These are phyloP conservation scores for Mastomys coucha DNA, from an alignment of 2,113 vertebrate species.

Conservation along the genomic window DNA sequence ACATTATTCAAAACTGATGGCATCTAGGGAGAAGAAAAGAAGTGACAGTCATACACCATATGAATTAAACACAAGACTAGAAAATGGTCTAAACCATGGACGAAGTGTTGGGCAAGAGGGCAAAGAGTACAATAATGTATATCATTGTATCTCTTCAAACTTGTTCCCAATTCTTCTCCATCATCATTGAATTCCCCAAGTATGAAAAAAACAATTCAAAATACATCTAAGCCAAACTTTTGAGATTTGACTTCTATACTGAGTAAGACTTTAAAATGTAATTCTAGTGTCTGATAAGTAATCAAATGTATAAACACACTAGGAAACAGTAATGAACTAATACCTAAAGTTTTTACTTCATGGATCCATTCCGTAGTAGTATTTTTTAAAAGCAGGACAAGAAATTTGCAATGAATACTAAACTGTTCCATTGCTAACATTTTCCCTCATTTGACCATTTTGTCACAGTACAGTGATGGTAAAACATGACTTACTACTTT, in stretches of 20 bases:
- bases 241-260: not conserved
- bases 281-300: not conserved
- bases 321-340: not conserved
- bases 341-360: not conserved
- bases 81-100: not conserved
- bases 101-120: not conserved
- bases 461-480: not conserved
- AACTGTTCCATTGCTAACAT: not conserved
- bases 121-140: not conserved
- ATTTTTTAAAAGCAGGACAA: slow-evolving; percentile 10
- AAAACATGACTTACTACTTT: not conserved
- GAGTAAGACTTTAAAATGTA: not conserved
- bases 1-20: slow-evolving; percentile 79
- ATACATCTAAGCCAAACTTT: not conserved
- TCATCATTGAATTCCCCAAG: not conserved
- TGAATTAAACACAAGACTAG: slow-evolving; percentile 57
- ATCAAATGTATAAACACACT: not conserved
- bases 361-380: not conserved
- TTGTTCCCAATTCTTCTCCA: slow-evolving; percentile 30
- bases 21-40: slow-evolving; percentile 11
- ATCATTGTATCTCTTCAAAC: not conserved
- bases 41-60: not conserved
- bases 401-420: not conserved
- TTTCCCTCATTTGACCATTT: not conserved
- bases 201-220: slow-evolving; percentile 24